Base-by-base conservation (phyloP, 2,797 vertebrate genomes). In the Silurus lanzhouensis region DNA sequence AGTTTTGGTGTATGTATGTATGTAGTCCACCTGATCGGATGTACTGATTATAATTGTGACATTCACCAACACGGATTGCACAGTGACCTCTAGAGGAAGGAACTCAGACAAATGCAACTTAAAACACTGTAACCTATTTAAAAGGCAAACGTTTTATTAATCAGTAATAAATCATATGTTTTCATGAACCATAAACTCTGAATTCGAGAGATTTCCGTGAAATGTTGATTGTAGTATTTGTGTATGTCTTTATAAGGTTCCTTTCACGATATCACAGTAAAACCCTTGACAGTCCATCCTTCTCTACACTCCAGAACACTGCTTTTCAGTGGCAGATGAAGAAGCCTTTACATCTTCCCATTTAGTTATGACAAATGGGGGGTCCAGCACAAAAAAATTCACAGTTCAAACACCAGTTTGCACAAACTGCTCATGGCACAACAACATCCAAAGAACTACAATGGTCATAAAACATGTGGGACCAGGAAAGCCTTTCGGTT, bases 81-180 rank as follows among this genome's bases (percentile, higher is more conserved):
- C 92, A 95, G 94, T 90, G 95, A 95, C 95, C 94, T 94, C 95
- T 92, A 94, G 95, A 95, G 95, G 95, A 83, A 89, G 82, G 90
- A 92, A 91, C 90, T 90, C 31, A 87, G 89, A 93, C 93, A 84
- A 72, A 85, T 27, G 57, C 72, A 75, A n/a, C n/a, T 66, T 25
- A 19, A 66, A 79, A 63, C 61, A 17, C 38, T 31, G 10, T 38
- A 64, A 70, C 38, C 19, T 46, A 60, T 78, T 6, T 64, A 13
- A 64, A 67, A 52, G 19, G 48, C 20, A 44, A 72, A 44, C 46
- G 17, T 67, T 31, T 57, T 61, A 52, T 66, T 20, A 10, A 81
- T 52, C 44, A 25, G 19, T 27, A 52, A 19, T 66, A 27, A 66
- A 64, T 44, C 25, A 66, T 63, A 52, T 44, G 20, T 19, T 38